Percentiles rank a stretch among this genome's conserved stretches.
These are phyloP conservation scores for Chlamydotis undulata DNA, from an alignment of 2,113 vertebrate species.

Conservation along the genomic window DNA sequence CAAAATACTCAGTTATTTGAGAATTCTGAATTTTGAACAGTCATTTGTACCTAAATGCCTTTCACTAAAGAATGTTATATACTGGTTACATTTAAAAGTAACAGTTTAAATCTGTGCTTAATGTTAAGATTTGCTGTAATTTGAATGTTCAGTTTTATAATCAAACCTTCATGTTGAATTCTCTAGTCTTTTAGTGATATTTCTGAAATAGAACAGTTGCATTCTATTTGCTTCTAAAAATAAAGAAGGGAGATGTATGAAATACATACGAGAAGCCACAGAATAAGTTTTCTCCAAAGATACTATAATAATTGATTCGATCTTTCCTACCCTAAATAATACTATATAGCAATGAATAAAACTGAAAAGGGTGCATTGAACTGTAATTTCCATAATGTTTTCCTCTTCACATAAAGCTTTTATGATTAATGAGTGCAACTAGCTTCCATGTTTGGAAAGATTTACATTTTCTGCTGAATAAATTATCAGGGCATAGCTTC, in stretches of 20 bases:
- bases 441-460: conserved; percentile 2
- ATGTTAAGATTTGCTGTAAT: not conserved
- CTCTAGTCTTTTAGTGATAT: not conserved
- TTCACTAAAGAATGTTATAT: not conserved
- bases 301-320: not conserved
- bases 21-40: not conserved
- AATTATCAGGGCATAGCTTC: not conserved
- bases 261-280: not conserved
- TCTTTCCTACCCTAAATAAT: conserved; percentile 19
- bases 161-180: not conserved
- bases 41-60: not conserved
- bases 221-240: not conserved
- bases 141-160: not conserved
- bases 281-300: conserved; percentile 36
- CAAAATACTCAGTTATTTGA: not conserved
- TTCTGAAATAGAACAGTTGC: not conserved
- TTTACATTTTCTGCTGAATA: conserved; percentile 42
- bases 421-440: conserved; percentile 35
- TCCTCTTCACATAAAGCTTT: conserved; percentile 23
- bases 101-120: not conserved
- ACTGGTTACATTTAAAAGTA: not conserved
- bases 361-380: conserved; percentile 10
- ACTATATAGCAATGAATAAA: not conserved
- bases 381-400: conserved; percentile 48
- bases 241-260: not conserved